A percentile compares a stretch with the other conserved stretches of the same genome.
Evolutionary conservation across 1,140 invertebrate genomes (phyloP).

Genomic region (Aphaenogaster floridana): DNA sequence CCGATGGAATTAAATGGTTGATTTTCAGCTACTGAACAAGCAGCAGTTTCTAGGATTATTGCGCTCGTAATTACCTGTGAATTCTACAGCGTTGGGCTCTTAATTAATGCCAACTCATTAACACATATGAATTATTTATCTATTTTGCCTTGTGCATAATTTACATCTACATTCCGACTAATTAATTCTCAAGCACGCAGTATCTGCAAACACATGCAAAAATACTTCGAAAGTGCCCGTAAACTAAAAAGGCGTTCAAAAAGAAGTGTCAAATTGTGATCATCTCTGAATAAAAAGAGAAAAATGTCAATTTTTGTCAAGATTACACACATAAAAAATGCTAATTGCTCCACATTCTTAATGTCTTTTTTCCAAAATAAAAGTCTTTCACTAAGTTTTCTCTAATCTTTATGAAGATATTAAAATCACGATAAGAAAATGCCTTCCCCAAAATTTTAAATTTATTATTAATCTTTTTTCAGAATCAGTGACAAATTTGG

Average conservation of each 20-base stretch:
- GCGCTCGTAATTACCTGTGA: constrained; percentile 36
- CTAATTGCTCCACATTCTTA: neutral
- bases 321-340: neutral
- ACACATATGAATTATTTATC: constrained; percentile 60
- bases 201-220: constrained; percentile 28
- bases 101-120: constrained; percentile 55
- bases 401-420: neutral
- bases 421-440: neutral
- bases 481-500: neutral
- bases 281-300: neutral
- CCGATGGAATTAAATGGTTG: constrained; percentile 6
- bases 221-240: neutral
- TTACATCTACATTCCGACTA: constrained; percentile 41
- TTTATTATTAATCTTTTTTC: neutral
- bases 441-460: neutral
- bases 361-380: neutral
- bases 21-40: constrained; percentile 39
- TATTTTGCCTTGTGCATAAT: constrained; percentile 52
- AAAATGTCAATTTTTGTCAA: neutral
- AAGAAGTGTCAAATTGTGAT: neutral
- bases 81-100: constrained; percentile 27
- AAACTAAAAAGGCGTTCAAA: neutral
- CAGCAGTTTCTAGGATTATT: constrained; percentile 49
- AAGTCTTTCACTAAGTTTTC: neutral
- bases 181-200: constrained; percentile 35